phyloP scores from a whole-genome alignment of 2,888 invertebrate species.

The Fragum fragum region DNA sequence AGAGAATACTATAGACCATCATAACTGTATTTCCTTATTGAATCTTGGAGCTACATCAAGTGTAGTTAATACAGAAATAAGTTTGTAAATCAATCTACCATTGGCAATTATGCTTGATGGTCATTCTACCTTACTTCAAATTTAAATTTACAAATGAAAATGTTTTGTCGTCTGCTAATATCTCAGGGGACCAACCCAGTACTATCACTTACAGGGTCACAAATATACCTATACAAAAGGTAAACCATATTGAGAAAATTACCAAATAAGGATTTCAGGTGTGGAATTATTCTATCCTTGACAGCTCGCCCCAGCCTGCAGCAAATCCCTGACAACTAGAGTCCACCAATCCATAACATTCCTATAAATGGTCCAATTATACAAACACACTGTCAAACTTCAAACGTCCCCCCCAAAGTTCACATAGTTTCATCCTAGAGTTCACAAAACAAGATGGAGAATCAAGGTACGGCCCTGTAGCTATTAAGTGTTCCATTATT shows the following conservation, averaged over 20 bases:
- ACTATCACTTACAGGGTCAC: background rate
- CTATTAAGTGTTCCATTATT: constrained; percentile 24
- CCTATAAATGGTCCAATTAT: constrained; percentile 3
- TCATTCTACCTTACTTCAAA: no score
- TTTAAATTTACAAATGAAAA: no score
- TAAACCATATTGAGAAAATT: constrained; percentile 3
- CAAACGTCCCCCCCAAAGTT: constrained; percentile 21
- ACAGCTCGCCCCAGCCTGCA: background rate
- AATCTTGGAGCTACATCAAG: no score
- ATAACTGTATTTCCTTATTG: no score
- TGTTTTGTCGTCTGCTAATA: no score
- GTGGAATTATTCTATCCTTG: constrained; percentile 12
- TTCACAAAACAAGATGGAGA: constrained; percentile 13
- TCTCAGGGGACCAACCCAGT: no score
- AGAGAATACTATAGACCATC: no score
- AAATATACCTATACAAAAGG: background rate
- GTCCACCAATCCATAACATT: constrained; percentile 15
- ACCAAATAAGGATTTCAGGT: constrained; percentile 10
- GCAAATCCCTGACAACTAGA: constrained; percentile 7
- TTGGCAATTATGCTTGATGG: no score
- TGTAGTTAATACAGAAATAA: no score
- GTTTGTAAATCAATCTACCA: no score
- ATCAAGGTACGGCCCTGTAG: constrained; percentile 19
- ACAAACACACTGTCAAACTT: constrained; percentile 29
- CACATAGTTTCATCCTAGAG: constrained; percentile 28